phyloP scores from a whole-genome alignment of 2,888 invertebrate genomes.

The Papilio protenor region DNA sequence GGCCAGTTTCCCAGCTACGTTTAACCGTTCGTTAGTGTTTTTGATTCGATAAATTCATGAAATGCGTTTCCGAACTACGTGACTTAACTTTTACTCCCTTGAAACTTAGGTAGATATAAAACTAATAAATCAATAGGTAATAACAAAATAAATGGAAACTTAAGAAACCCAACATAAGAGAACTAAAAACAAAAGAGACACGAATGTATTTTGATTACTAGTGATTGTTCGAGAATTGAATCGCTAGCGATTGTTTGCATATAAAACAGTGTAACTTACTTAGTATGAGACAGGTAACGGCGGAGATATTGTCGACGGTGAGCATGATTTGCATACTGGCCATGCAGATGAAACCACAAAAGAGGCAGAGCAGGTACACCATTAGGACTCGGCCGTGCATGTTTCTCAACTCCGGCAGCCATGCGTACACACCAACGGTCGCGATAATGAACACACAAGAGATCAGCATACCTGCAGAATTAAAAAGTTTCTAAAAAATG shows the following conservation, averaged over 20 bases:
- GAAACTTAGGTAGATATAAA: too few species aligned
- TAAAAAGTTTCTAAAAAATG: not conserved
- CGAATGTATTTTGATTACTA: too few species aligned
- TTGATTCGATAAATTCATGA: too few species aligned
- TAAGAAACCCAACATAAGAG: too few species aligned
- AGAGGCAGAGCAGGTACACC: slow-evolving; percentile 88
- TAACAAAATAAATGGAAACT: too few species aligned
- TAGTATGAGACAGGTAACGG: slow-evolving; percentile 51
- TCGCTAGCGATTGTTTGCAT: not conserved
- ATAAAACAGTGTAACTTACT: slow-evolving; percentile 58
- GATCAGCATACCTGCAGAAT: slow-evolving; percentile 86
- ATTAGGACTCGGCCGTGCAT: slow-evolving; percentile 90
- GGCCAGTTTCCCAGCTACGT: too few species aligned
- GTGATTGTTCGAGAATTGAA: too few species aligned
- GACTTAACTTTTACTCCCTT: too few species aligned
- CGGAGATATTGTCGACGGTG: slow-evolving; percentile 52
- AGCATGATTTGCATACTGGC: slow-evolving; percentile 79
- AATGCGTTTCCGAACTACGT: too few species aligned
- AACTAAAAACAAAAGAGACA: slow-evolving; percentile 10
- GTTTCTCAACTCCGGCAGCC: slow-evolving; percentile 88
- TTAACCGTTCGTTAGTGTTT: too few species aligned
- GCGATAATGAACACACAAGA: slow-evolving; percentile 89
- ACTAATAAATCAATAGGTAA: too few species aligned
- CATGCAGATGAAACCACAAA: slow-evolving; percentile 85
- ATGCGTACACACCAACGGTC: slow-evolving; percentile 88